Evolutionary conservation across 2,797 vertebrate genomes (phyloP).

Genomic region (Neoniphon sammara): DNA sequence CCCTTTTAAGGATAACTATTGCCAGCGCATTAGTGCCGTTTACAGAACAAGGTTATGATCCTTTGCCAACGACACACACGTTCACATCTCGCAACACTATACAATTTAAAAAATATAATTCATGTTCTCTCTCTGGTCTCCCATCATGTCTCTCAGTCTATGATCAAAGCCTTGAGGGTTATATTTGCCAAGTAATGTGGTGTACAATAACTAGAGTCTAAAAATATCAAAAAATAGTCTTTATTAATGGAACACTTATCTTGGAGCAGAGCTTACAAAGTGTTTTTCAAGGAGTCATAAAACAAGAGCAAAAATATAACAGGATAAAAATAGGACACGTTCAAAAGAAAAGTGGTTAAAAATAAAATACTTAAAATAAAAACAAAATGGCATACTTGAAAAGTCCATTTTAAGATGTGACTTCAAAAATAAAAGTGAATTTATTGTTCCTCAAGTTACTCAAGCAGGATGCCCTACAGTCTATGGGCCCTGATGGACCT

Average conservation of each 20-base stretch:
- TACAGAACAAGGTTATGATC: conserved; percentile 14
- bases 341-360: conserved; percentile 9
- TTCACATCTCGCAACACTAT: neutral
- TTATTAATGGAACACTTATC: neutral
- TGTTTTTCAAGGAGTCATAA: conserved; percentile 8
- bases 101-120: neutral
- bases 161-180: neutral
- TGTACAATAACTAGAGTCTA: neutral
- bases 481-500: neutral
- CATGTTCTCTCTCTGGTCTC: neutral
- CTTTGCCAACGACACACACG: neutral
- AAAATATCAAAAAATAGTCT: neutral
- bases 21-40: conserved; percentile 33
- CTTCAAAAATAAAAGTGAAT: neutral
- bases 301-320: conserved; percentile 23
- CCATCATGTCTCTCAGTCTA: neutral
- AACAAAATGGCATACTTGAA: conserved; percentile 5
- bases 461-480: neutral
- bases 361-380: conserved; percentile 20
- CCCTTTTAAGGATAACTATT: conserved; percentile 41
- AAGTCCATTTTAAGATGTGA: no score
- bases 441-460: neutral
- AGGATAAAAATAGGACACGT: conserved; percentile 4
- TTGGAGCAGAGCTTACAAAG: conserved; percentile 11
- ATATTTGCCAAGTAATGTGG: neutral